Conservation (phyloP, 2,888 invertebrate species). For the Aromia moschata region DNA sequence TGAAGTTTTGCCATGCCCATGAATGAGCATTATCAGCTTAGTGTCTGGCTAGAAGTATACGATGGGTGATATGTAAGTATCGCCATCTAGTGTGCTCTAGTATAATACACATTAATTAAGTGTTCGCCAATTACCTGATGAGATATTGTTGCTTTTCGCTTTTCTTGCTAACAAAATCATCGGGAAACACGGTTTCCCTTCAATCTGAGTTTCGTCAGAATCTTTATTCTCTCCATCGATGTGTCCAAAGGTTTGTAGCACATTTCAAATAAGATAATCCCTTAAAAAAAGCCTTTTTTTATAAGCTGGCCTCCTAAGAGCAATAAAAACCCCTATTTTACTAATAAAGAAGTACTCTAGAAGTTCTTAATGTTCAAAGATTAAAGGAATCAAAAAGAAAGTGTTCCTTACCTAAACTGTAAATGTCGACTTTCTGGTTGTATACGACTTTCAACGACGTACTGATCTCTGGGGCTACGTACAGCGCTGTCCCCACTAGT, state of each 20-base stretch:
- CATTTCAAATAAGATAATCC: constrained; percentile 97
- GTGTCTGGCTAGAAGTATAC: too few relatives aligned
- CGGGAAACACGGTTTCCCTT: constrained; percentile 77
- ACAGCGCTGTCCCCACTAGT: constrained; percentile 92
- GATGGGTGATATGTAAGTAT: too few relatives aligned
- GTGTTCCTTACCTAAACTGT: constrained; percentile 70
- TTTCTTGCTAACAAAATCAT: constrained; percentile 67
- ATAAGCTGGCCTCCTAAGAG: too few relatives aligned
- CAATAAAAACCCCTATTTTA: too few relatives aligned
- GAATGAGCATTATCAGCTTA: too few relatives aligned
- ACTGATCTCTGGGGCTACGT: constrained; percentile 93
- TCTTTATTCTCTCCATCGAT: constrained; percentile 87
- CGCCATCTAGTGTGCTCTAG: too few relatives aligned
- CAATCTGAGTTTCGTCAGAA: constrained; percentile 77
- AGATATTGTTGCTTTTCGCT: constrained; percentile 70
- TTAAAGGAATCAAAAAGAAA: too few relatives aligned
- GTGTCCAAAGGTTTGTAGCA: constrained; percentile 85
- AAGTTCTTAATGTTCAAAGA: background rate
- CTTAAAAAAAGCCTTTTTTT: too few relatives aligned
- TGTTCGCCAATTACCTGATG: constrained; percentile 72
- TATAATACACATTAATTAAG: too few relatives aligned
- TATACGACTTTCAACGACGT: constrained; percentile 77
- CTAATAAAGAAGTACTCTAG: too few relatives aligned
- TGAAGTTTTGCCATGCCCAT: too few relatives aligned
- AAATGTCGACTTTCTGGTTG: constrained; percentile 84